phyloP scores from a whole-genome alignment of 2,113 vertebrate genomes.

The Proterorhinus semilunaris region DNA sequence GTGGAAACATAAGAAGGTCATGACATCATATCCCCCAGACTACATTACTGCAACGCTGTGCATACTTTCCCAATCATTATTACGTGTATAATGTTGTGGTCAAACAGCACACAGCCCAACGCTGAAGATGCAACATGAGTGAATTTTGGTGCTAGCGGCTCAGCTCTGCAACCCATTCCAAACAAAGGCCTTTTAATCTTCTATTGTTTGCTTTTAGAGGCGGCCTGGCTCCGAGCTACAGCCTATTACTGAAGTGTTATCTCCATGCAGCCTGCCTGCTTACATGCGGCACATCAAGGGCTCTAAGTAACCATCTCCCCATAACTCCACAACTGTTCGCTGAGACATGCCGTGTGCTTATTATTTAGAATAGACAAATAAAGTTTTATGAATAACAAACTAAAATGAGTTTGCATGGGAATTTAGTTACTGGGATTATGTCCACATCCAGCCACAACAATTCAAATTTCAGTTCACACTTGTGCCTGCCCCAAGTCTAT shows the following conservation, averaged over 20 bases:
- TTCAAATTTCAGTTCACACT: background rate
- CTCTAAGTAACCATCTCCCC: background rate
- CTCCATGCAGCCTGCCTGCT: background rate
- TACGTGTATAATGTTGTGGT: slow-evolving; percentile 4
- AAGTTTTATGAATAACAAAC: background rate
- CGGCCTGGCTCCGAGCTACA: slow-evolving; percentile 3
- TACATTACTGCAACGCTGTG: background rate
- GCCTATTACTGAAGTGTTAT: slow-evolving; percentile 6
- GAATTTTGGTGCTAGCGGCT: slow-evolving; percentile 1
- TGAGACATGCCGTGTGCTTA: background rate
- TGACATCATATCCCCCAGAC: background rate
- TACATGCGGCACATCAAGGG: slow-evolving; percentile 1
- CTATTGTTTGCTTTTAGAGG: slow-evolving; percentile 12
- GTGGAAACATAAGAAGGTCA: slow-evolving; percentile 2
- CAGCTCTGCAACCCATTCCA: slow-evolving; percentile 5
- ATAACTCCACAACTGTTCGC: background rate
- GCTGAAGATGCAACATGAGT: background rate
- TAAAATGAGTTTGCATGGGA: background rate
- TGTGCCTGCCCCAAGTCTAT: too few species aligned
- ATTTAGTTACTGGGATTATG: background rate
- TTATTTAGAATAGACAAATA: background rate
- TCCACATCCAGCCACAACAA: background rate
- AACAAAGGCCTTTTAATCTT: slow-evolving; percentile 13
- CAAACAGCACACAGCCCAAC: slow-evolving; percentile 1
- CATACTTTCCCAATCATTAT: background rate